These are phyloP conservation scores for Trichechus manatus DNA, from an alignment of 2,113 vertebrate genomes.

Conservation along the genomic window DNA sequence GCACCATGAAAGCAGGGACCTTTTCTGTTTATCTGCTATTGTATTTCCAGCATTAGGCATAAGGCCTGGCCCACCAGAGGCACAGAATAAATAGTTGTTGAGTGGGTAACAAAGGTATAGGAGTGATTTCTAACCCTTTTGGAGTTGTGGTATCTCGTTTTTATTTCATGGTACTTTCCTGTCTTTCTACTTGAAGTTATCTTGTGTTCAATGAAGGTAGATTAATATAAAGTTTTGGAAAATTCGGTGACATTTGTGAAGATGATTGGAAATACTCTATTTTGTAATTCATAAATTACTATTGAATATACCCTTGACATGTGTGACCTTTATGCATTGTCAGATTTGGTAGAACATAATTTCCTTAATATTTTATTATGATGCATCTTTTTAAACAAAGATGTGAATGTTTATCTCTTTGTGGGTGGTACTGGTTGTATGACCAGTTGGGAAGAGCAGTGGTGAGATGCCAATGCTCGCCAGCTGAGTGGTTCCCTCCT, in stretches of 20 bases:
- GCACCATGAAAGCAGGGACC: background rate
- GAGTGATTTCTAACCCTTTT: background rate
- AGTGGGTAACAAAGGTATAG: background rate
- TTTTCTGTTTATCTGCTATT: background rate
- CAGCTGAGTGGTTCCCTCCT: background rate
- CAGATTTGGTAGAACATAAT: background rate
- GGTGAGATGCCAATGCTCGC: background rate
- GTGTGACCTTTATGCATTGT: slow-evolving; percentile 51
- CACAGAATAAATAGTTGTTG: background rate
- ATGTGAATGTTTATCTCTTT: background rate
- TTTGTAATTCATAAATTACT: slow-evolving; percentile 56
- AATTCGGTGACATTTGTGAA: slow-evolving; percentile 17
- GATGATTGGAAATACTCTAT: slow-evolving; percentile 16
- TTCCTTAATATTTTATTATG: slow-evolving; percentile 45
- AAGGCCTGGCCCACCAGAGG: background rate
- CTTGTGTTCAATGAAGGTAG: slow-evolving; percentile 16
- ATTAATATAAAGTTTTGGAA: background rate
- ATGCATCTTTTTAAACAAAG: background rate
- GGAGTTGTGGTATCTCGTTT: background rate
- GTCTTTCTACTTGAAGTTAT: background rate
- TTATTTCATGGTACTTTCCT: background rate
- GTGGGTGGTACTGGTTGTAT: background rate
- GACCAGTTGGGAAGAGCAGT: background rate
- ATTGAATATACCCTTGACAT: slow-evolving; percentile 1
- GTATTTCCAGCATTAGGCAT: background rate